Percentiles rank a stretch among this genome's conserved stretches.
Evolutionary conservation across 2,797 vertebrate genomes (phyloP).

Genomic region (Macrochelys suwanniensis): DNA sequence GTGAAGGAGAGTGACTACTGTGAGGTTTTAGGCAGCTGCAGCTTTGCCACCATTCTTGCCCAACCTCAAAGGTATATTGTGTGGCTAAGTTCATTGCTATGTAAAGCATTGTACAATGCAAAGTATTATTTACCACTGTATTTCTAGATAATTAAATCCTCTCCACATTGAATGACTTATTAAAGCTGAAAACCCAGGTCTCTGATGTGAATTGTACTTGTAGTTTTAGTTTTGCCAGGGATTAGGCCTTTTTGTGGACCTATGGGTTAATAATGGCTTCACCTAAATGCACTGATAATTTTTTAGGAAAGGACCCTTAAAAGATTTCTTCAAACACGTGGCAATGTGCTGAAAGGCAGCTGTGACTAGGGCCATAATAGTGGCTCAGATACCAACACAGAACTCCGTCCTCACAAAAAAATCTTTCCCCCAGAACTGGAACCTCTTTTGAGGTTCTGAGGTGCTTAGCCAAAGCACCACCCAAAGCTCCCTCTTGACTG

Average conservation of each 20-base stretch:
- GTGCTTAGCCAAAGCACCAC: neutral
- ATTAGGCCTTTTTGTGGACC: neutral
- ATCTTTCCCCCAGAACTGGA: neutral
- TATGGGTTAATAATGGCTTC: neutral
- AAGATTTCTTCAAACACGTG: neutral
- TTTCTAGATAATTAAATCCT: neutral
- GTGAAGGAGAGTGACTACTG: neutral
- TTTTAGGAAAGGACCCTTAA: neutral
- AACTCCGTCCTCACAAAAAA: neutral
- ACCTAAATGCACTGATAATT: neutral
- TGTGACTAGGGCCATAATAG: neutral
- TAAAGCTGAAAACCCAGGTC: neutral
- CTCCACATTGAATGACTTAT: neutral
- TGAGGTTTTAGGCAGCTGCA: neutral
- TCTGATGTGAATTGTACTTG: neutral
- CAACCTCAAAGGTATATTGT: neutral
- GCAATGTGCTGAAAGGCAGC: neutral
- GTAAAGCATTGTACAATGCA: neutral
- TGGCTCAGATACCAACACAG: neutral
- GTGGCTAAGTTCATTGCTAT: neutral
- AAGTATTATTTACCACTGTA: neutral
- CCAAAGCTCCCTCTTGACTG: neutral
- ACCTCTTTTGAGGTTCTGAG: neutral
- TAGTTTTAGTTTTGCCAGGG: neutral
- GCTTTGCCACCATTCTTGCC: neutral